phyloP scores from a whole-genome alignment of 2,113 vertebrate species.

The Scortum barcoo region DNA sequence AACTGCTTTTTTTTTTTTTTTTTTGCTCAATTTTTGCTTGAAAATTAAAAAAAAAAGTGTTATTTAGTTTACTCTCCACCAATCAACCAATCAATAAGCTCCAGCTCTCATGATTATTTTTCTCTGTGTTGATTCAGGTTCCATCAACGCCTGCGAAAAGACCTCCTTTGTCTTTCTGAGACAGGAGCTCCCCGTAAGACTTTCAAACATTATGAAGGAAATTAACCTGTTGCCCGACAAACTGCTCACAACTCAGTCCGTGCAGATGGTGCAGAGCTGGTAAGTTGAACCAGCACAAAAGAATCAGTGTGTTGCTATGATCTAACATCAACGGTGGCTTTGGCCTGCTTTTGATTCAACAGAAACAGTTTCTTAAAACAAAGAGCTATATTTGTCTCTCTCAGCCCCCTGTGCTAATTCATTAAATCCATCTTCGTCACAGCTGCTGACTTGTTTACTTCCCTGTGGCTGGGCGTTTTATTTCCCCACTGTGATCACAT shows the following conservation, averaged over 20 bases:
- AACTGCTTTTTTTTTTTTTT: too few species aligned
- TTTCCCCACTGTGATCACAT: neutral
- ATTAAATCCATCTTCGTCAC: neutral
- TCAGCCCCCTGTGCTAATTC: neutral
- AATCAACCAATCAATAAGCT: neutral
- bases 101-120: neutral
- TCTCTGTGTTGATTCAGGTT: slow-evolving; percentile 79
- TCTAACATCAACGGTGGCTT: neutral
- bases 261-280: slow-evolving; percentile 95
- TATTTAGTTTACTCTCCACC: neutral
- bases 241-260: slow-evolving; percentile 90
- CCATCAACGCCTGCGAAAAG: slow-evolving; percentile 96
- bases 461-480: neutral
- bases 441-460: slow-evolving; percentile 48
- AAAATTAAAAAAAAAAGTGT: too few species aligned
- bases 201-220: slow-evolving; percentile 98
- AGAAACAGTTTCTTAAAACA: neutral
- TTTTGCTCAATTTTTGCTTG: too few species aligned
- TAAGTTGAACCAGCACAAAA: slow-evolving; percentile 59
- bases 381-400: neutral
- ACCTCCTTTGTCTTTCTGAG: slow-evolving; percentile 93
- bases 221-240: slow-evolving; percentile 93
- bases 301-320: neutral
- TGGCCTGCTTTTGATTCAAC: neutral
- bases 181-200: slow-evolving; percentile 94